Base-by-base conservation (phyloP, 2,113 vertebrate species). In the Ciconia maguari region DNA sequence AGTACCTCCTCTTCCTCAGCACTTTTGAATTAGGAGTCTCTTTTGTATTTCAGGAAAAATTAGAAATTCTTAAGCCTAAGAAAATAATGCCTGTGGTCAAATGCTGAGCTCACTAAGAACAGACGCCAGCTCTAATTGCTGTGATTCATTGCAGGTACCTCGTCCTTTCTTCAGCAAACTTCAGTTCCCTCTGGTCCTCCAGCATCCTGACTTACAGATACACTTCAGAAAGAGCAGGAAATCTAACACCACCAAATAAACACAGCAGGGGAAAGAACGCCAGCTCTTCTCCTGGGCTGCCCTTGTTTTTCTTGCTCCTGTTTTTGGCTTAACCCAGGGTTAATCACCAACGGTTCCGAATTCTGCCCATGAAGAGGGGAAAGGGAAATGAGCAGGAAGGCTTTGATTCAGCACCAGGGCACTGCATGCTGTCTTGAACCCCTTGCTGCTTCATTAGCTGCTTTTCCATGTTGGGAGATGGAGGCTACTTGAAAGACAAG, bases 321-420 rank as follows among this genome's bases (percentile, higher is more conserved):
- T 25, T 87, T 92, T 66, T 68, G 70, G 84, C 82, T 62, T 58
- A 65, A 30, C 16, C 29, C 26, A 7, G 60, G 86, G 83, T 95
- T 83, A 93, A 93, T 89, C 79, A 77, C 89, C 61, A 27, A 51
- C 0, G 0, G 80, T 70, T 92, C 86, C 14, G 20, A 90, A 62
- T 71, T 90, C 94, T 18, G 0, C 42, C 38, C 0, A 0, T 18
- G 48, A 69, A 17, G 9, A 81, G 51, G 71, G 91, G 85, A 93
- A 96, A 81, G 76, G 94, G 96, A 96, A 94, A 87, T 36, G 76
- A 91, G 76, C 83, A 68, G 66, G 17, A 87, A 74, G 42, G 70
- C 88, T 92, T 55, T 30, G 66, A 32, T 60, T 36, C 70, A 52
- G 30, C 66, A 72, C 12, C 25, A 77, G 86, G 60, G 74, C 78